Evolutionary conservation across 2,888 invertebrate genomes (phyloP), one percentile per base, ranked within the genome.

Genomic region (Linnaemya vulpina): DNA sequence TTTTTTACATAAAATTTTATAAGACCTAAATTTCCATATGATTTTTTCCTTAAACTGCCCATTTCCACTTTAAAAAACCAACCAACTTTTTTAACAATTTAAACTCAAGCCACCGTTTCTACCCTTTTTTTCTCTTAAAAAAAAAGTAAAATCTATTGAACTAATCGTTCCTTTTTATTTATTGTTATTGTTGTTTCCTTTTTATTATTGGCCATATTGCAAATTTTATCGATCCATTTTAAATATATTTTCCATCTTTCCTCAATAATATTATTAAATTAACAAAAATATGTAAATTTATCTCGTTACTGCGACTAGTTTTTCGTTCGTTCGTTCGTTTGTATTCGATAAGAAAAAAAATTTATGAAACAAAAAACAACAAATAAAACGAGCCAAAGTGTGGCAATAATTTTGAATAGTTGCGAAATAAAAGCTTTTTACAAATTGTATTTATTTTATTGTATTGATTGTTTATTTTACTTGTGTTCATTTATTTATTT

Each of bases 231-330:
- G 20, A 43, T 51, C 58, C 46, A 30, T 60, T 40, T 3, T 40
- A 7, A 49, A 25, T 73, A 62, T 58, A 58, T 9, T 76, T 76
- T 49, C 10, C 60, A 43, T 73, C 35, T 67, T 20, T 62, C 62
- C 17, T 3, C 10, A 40, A 58, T 43, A 53, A 55, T 71, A 40
- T 65, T 85, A 70, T 78, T 81, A 84, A 84, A 84, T 78, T 81
- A 84, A 82, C 81, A 75, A 82, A 85, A 78, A 71, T 82, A 85
- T 85, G 81, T 70, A 85, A 85, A 85, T 82, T 82, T 85, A 81
- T 85, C 78, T 84, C 60, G 74, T 75, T 85, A 30, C 15, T 15
- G 10, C 20, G 46, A 15, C 13, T 15, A 62, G 40, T 73, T 68
- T 60, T 60, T 40, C 43, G 67, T 67, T 67, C 46, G 3, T 55